Evolutionary conservation across 2,113 vertebrate species (phyloP), one percentile per base, ranked within the genome.

Genomic region (Gadus chalcogrammus): DNA sequence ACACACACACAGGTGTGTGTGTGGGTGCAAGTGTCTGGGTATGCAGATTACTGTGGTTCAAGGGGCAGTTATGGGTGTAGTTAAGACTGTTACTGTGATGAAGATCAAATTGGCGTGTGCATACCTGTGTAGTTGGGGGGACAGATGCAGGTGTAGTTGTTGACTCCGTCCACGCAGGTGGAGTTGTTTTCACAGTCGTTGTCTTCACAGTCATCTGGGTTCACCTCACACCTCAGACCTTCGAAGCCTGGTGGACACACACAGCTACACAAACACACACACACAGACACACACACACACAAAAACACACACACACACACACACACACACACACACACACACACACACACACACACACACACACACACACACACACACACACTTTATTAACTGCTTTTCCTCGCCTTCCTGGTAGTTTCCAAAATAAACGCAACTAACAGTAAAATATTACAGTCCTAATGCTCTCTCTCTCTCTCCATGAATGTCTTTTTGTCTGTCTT

Each of bases 141-240:
- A 72, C 97, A 99, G 72, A 97, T 61, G 42, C 97, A 98, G 70
- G 90, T 94, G 11, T 97, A 98, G 92, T 97, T 98, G 91, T 99
- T 96, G 91, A 97, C 89, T 28, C 97, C 96, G 8, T 99, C 97
- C 24, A 96, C 84, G 17, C 97, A 99, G 0, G 97, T 98, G 72
- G 96, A 93, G 65, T 98, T 98, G 90, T 98, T 98, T 85, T 98
- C 96, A 0, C 97, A 99, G 89, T 99, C 95, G 0, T 98, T 97
- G 89, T 98, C 96, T 80, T 97, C 96, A 2, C 97, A 99, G 85
- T 99, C 97, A 1, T 98, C 95, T 1, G 95, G 92, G 84, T 99
- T 97, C 53, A 94, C 79, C 87, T 97, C 95, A 82, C 97, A 99
- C 11, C 88, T 89, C 52, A 92, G 91, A 20, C 97, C 97, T 82